These are phyloP conservation scores for Drosophila nr. perissopoda DNA, from an alignment of 2,888 invertebrate genomes.

Conservation along the genomic window DNA sequence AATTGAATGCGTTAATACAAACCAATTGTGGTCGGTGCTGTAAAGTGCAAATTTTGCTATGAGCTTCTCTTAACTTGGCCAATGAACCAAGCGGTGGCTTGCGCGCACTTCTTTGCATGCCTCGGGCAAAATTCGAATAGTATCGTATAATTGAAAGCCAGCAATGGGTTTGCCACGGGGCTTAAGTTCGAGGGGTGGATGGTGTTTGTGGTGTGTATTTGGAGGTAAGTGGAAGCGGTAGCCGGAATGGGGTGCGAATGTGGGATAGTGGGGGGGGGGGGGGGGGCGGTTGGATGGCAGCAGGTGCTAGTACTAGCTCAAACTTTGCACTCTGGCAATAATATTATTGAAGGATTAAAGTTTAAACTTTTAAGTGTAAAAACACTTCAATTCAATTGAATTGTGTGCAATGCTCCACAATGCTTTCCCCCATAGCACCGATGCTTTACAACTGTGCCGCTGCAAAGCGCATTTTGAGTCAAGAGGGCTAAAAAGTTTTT, in stretches of 20 bases:
- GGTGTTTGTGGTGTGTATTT: neutral
- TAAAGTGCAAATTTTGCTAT: slow-evolving; percentile 48
- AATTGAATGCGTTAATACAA: slow-evolving; percentile 41
- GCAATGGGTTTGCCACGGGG: neutral
- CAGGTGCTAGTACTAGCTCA: slow-evolving; percentile 30
- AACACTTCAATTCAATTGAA: slow-evolving; percentile 75
- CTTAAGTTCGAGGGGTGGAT: neutral
- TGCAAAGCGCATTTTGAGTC: slow-evolving; percentile 61
- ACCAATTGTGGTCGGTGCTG: slow-evolving; percentile 10
- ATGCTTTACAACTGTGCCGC: slow-evolving; percentile 8
- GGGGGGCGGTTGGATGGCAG: neutral
- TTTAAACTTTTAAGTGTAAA: slow-evolving; percentile 80
- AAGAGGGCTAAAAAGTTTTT: slow-evolving; percentile 67
- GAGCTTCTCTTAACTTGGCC: slow-evolving; percentile 46
- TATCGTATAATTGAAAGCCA: slow-evolving; percentile 58
- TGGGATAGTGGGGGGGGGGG: no score
- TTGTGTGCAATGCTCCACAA: slow-evolving; percentile 43
- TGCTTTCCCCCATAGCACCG: neutral
- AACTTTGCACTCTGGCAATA: slow-evolving; percentile 75
- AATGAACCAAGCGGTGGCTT: slow-evolving; percentile 47
- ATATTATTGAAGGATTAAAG: slow-evolving; percentile 81
- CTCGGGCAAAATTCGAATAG: slow-evolving; percentile 39
- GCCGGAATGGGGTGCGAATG: neutral
- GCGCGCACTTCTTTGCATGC: slow-evolving; percentile 29
- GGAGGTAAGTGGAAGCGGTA: neutral